Evolutionary conservation across 2,888 invertebrate genomes (phyloP), one percentile per base, ranked within the genome.

Genomic region (Mactromeris polynyma): DNA sequence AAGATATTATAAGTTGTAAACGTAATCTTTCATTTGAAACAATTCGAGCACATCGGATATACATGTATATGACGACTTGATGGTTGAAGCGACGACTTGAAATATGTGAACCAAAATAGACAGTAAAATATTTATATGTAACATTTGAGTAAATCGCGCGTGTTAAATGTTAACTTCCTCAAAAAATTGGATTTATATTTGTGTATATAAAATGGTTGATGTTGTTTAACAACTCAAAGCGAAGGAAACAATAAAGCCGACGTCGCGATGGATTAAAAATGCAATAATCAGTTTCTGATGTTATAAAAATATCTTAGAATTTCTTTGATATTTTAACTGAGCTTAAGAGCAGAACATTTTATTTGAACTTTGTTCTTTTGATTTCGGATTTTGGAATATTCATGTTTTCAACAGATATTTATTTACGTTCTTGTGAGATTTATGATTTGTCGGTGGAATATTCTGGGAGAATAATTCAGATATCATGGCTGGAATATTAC

Each of bases 401-500:
- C 17, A 33, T 73, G 73, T 33, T 58, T 58, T 33, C 19, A 73
- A 17, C 2, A 58, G 33, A 19, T 11, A 17, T 31, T 17, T 0
- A 4, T 17, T 33, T 36, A 26, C 2, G 14, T 73, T 73, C 33
- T 33, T 31, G 9, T 73, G 14, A 33, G 19, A 33, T 33, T 33
- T 36, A 73, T 73, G 17, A 33, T 36, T 11, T 19, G 73, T 1
- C 19, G 14, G 73, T 73, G 19, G 36, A 4, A 11, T 19, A 33
- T 73, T 33, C 73, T 36, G 31, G 17, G 33, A 73, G 2, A 2
- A 26, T 33, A 36, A 17, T 6, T 11, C 14, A 33, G 1, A 33
- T 33, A 21, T 73, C 3, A 73, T 73, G 73, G 73, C 73, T 73
- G 73, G 73, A 73, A 36, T 73, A 36, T 73, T 73, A 73, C 73